Evolutionary conservation across 2,797 vertebrate species (phyloP).

Genomic region (Bradypodion pumilum): DNA sequence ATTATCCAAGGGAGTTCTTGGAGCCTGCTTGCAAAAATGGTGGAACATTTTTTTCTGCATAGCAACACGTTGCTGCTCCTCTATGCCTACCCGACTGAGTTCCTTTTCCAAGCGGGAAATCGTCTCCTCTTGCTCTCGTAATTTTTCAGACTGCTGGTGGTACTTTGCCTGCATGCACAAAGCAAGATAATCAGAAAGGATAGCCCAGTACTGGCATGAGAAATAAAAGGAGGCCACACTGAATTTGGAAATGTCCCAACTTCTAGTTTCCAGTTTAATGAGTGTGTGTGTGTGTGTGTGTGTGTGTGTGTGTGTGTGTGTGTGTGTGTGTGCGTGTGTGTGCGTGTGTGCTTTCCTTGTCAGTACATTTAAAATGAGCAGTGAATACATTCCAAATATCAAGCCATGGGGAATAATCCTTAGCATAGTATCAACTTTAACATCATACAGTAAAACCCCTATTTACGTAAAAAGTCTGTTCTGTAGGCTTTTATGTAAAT

Average conservation of each 20-base stretch:
- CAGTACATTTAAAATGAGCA: neutral
- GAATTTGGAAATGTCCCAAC: neutral
- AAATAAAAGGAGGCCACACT: neutral
- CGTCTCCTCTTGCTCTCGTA: slow-evolving; percentile 74
- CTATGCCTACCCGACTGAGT: slow-evolving; percentile 72
- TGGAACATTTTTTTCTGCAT: slow-evolving; percentile 79
- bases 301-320: too few relatives aligned
- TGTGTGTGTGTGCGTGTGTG: too few relatives aligned
- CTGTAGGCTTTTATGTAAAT: too few relatives aligned
- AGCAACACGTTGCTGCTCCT: slow-evolving; percentile 76
- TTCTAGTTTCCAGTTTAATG: too few relatives aligned
- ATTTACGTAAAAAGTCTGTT: too few relatives aligned
- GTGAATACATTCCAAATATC: neutral
- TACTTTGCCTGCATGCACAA: slow-evolving; percentile 71
- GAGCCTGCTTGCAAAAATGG: slow-evolving; percentile 74
- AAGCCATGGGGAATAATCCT: neutral
- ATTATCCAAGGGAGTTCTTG: slow-evolving; percentile 74
- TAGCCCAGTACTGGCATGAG: neutral
- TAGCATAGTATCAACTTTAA: neutral
- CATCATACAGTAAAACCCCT: too few relatives aligned
- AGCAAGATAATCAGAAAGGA: neutral
- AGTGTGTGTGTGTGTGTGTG: too few relatives aligned
- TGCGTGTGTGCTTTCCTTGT: too few relatives aligned
- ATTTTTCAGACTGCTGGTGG: slow-evolving; percentile 76
- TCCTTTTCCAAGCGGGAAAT: slow-evolving; percentile 79